These are phyloP conservation scores for Leucopsar rothschildi DNA, from an alignment of 2,113 vertebrate genomes.

Conservation along the genomic window DNA sequence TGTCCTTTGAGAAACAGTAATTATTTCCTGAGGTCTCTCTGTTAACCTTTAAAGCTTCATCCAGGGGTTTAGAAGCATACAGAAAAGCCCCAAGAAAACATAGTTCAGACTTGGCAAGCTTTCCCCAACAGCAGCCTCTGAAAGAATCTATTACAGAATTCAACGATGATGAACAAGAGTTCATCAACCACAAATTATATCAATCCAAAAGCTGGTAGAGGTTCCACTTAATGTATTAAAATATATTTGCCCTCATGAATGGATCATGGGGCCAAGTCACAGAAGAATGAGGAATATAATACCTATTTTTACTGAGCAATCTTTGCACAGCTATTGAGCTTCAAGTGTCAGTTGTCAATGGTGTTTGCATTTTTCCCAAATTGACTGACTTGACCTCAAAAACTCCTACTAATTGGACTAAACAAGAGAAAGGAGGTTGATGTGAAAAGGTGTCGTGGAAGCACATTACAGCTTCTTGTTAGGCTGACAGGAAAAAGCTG, in stretches of 20 bases:
- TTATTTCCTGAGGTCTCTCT: not conserved
- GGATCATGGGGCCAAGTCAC: not conserved
- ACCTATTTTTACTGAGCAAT: not conserved
- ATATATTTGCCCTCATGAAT: not conserved
- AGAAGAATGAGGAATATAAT: not conserved
- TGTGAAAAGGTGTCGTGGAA: not conserved
- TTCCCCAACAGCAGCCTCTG: not conserved
- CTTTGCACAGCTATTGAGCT: not conserved
- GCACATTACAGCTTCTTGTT: not conserved
- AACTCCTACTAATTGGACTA: not conserved
- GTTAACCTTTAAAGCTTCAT: not conserved
- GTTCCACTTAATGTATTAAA: conserved; percentile 21
- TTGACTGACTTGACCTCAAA: not conserved
- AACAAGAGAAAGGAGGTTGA: not conserved
- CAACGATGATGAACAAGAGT: conserved; percentile 16
- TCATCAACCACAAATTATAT: conserved; percentile 17
- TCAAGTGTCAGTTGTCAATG: not conserved
- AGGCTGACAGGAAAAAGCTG: not conserved
- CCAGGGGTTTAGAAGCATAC: not conserved
- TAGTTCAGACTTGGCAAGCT: not conserved
- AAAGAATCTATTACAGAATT: conserved; percentile 8
- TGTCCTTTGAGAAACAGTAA: not conserved
- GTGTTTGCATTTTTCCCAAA: not conserved
- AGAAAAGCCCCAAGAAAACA: not conserved
- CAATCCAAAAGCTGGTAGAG: conserved; percentile 10